Base-by-base conservation (phyloP, 2,113 vertebrate genomes). In the Pipra filicauda region DNA sequence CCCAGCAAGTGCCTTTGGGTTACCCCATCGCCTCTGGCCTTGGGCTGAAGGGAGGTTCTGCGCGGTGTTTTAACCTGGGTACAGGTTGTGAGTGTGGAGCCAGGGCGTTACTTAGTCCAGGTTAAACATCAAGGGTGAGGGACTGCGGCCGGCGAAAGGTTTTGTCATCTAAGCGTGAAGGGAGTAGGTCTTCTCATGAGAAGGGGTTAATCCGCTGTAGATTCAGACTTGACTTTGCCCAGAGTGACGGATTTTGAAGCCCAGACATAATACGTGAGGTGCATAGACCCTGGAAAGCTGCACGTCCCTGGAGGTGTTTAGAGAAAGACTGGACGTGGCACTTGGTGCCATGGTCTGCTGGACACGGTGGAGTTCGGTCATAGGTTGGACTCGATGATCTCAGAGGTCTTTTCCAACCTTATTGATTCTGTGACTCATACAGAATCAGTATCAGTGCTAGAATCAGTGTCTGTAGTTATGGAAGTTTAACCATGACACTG, bases 261-360 rank as follows among this genome's bases (percentile, higher is more conserved):
- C 14, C 37, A 17, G 0, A 26, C 23, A 1, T 4, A 30, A 1
- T 6, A 1, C 17, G 0, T 5, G 65, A 59, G 16, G 4, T 3
- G 26, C 7, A 8, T 0, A 22, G 55, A 31, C 20, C n/a, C 26
- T 55, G 26, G 55, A 35, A 30, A 31, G 48, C 12, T 6, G 23
- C 70, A 0, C 0, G 30, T 61, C 5, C 33, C 16, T 13, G 30
- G 16, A 9, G 21, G 41, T 19, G 55, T 41, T 41, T 1, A 3
- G 3, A 48, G 9, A 5, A 12, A 55, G 48, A 9, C 44, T 4
- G 48, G n/a, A 10, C 14, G 55, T 41, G 71, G n/a, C 52, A 12
- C 11, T 3, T 2, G 37, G 7, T 39, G 70, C 62, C 54, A 0
- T 15, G 46, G 24, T 17, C 19, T 28, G 2, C 6, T 4, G 22